Percentiles rank a stretch among this genome's conserved stretches.
These are phyloP conservation scores for Montipora capricornis DNA, from an alignment of 64 coral and sea anemone genomes.

Conservation along the genomic window DNA sequence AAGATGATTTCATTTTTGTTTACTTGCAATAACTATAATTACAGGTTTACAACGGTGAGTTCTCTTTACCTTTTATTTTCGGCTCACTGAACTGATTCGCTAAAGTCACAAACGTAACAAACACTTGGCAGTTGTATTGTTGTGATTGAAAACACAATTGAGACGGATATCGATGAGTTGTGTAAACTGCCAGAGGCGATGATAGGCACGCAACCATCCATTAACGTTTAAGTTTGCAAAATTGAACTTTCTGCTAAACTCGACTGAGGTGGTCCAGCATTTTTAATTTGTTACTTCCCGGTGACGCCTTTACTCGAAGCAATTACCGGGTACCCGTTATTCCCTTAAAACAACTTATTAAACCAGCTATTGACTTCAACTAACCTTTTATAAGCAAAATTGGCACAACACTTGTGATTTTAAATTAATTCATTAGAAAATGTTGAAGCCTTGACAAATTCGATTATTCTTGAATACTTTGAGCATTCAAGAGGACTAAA, in stretches of 20 bases:
- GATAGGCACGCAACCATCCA: neutral
- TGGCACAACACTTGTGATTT: neutral
- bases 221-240: neutral
- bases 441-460: neutral
- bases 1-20: constrained; percentile 13
- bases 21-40: neutral
- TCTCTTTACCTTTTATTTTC: neutral
- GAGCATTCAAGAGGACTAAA: neutral
- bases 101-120: neutral
- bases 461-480: neutral
- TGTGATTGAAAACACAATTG: neutral
- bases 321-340: constrained; percentile 22
- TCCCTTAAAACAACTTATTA: constrained; percentile 9
- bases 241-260: neutral
- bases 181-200: neutral
- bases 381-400: neutral
- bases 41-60: neutral
- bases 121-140: neutral
- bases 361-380: neutral
- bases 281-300: neutral
- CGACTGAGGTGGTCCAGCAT: neutral
- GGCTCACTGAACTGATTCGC: neutral
- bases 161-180: neutral
- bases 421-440: neutral
- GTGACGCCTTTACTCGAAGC: neutral